Evolutionary conservation across 2,113 vertebrate genomes (phyloP), one percentile per base, ranked within the genome.

Genomic region (Hydropotes inermis): DNA sequence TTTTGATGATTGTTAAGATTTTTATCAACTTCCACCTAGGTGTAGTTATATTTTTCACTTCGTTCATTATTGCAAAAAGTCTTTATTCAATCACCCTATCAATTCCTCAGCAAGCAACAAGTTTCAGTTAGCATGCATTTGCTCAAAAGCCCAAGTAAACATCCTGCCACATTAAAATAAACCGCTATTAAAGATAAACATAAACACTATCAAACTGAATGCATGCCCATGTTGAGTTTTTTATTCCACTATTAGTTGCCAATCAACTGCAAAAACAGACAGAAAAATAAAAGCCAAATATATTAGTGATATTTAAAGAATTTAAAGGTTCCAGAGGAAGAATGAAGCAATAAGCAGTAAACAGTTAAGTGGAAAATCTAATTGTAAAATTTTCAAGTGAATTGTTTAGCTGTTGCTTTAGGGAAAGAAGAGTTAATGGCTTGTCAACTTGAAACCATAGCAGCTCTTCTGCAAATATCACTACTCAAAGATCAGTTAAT

Each of bases 341-440:
- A 96, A 97, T 94, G 5, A 96, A 96, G 50, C 30, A 93, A 30
- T 96, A 98, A 96, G 52, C 39, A 96, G 33, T 94, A 96, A 97
- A 97, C 55, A 70, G 47, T 45, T 96, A 97, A 96, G 87, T 88
- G 33, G 4, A 84, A 98, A 97, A 98, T 96, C 87, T 97, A 98
- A 97, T 97, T 97, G 67, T 52, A 94, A 89, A 98, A 96, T 88
- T 96, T 97, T 95, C 87, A 93, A 96, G 39, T 91, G 89, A 70
- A 96, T 98, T 98, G 92, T 96, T 95, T 25, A 96, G 90, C 87
- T 89, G 79, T 96, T 64, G 45, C 85, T 98, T 95, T 91, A 98
- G 88, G 95, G 83, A 61, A 91, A 96, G 64, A 97, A 98, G 45
- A 98, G 82, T 76, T 97, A 98, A 98, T 92, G 83, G 36, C 54